These are phyloP conservation scores for Lichenostomus cassidix DNA, from an alignment of 2,113 vertebrate species.

Conservation along the genomic window DNA sequence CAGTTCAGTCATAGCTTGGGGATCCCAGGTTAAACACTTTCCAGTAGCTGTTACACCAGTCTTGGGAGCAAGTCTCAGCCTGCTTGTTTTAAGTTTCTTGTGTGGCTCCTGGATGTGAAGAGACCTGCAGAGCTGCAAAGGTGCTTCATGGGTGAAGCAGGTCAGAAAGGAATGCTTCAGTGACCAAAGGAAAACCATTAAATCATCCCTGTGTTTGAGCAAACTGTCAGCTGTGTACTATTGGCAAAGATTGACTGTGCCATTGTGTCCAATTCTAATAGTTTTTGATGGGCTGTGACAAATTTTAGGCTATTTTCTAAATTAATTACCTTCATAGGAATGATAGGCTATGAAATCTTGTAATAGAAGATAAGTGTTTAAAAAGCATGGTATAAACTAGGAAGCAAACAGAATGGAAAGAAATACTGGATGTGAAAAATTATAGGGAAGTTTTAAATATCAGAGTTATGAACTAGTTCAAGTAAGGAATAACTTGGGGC, in stretches of 20 bases:
- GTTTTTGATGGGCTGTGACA: not conserved
- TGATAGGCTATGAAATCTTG: not conserved
- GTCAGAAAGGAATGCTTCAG: not conserved
- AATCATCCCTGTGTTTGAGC: not conserved
- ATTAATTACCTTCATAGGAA: not conserved
- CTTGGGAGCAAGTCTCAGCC: not conserved
- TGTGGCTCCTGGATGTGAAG: not conserved
- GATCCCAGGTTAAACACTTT: not conserved
- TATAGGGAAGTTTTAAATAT: not conserved
- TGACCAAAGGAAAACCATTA: not conserved
- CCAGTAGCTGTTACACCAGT: slow-evolving; percentile 17
- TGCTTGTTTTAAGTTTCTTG: not conserved
- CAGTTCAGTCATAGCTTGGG: not conserved
- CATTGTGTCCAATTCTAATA: not conserved
- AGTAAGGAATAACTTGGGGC: not conserved
- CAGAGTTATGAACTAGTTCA: not conserved
- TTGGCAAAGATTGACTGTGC: not conserved
- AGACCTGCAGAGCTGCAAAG: not conserved
- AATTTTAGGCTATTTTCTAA: not conserved
- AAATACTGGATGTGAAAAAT: not conserved
- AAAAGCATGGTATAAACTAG: not conserved
- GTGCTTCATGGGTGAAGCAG: not conserved
- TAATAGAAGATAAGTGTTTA: not conserved
- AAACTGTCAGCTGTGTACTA: not conserved
- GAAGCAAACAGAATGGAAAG: not conserved